These are phyloP conservation scores for Corella eumyota DNA, from an alignment of 23 tunicate genomes.

Conservation along the genomic window DNA sequence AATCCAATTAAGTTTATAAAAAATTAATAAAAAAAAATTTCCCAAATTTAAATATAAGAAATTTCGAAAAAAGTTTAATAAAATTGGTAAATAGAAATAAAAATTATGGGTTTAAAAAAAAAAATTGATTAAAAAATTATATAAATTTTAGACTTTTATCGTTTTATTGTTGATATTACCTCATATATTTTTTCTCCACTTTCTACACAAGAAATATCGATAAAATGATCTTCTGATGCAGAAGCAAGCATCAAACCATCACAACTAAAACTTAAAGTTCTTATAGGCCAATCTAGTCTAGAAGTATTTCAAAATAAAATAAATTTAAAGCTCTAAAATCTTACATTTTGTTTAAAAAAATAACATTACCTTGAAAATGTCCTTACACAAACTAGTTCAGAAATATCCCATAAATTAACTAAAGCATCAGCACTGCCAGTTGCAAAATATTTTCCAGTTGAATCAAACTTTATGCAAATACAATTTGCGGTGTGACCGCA, in stretches of 20 bases:
- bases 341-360: no score
- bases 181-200: constrained; percentile 75
- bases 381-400: constrained; percentile 62
- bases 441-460: constrained; percentile 90
- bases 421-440: constrained; percentile 99
- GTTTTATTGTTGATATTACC: no score
- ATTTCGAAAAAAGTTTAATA: not conserved
- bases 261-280: constrained; percentile 81
- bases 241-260: constrained; percentile 81
- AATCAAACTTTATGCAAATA: constrained; percentile 89
- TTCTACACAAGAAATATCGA: constrained; percentile 77
- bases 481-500: constrained; percentile 98
- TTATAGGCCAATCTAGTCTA: constrained; percentile 97
- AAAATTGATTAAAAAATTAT: not conserved
- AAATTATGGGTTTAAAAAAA: not conserved
- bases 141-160: no score
- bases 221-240: constrained; percentile 96
- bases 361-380: constrained; percentile 95
- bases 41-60: not conserved
- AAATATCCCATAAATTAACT: constrained; percentile 81
- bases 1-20: not conserved
- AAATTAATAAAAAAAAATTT: not conserved
- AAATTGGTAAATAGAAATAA: not conserved
- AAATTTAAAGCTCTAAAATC: no score
- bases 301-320: constrained; percentile 4